Evolutionary conservation across 2,888 invertebrate species (phyloP).

Genomic region (Tubulanus polymorphus): DNA sequence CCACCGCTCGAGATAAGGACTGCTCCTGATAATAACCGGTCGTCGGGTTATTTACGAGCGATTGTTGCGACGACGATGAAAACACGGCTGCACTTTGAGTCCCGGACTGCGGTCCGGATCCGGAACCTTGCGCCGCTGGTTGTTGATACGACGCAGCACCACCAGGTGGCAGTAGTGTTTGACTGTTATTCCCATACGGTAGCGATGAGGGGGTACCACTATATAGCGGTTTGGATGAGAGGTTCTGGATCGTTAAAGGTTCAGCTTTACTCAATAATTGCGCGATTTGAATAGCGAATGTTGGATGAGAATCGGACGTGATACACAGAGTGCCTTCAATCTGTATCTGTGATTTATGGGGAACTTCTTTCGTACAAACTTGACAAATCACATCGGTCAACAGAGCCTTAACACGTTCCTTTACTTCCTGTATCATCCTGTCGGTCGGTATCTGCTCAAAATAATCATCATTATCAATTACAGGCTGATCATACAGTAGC

Average conservation of each 20-base stretch:
- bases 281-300: background rate
- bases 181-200: background rate
- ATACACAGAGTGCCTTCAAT: background rate
- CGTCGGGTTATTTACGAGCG: background rate
- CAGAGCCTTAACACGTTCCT: background rate
- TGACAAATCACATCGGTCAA: background rate
- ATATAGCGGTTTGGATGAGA: background rate
- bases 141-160: background rate
- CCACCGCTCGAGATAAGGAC: too few species aligned
- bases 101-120: background rate
- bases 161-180: background rate
- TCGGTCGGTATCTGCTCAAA: too few species aligned
- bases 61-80: background rate
- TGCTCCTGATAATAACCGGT: background rate
- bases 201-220: background rate
- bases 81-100: too few species aligned
- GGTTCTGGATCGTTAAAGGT: background rate
- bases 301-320: background rate
- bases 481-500: too few species aligned
- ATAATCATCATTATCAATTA: too few species aligned
- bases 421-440: too few species aligned
- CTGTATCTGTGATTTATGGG: background rate
- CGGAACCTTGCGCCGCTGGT: background rate
- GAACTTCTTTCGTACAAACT: slow-evolving; percentile 2
- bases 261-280: background rate